Evolutionary conservation across 2,797 vertebrate genomes (phyloP), one percentile per base, ranked within the genome.

Genomic region (Trichosurus vulpecula): DNA sequence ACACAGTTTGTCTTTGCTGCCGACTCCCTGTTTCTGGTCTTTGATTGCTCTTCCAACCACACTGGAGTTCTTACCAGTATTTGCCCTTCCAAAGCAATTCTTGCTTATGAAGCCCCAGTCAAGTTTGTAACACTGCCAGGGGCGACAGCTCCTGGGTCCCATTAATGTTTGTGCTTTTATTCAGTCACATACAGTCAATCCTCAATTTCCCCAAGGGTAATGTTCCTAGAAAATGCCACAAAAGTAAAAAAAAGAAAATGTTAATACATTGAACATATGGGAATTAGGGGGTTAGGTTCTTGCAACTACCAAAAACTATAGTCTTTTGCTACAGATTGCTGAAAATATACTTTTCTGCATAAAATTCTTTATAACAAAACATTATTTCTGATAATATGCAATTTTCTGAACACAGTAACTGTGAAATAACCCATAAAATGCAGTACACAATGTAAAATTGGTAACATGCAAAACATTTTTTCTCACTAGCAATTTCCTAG

Each of bases 1-100:
- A 0, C 57, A 98, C 97, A 98, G 97, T 97, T 98, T 98, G 97
- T 96, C 97, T 98, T 97, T 98, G 91, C 91, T 96, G 61, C 91
- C 91, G 96, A 96, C 95, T 96, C 97, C 96, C 96, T 95, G 97
- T 93, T 81, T 92, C 96, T 92, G 96, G 90, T 92, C 97, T 93
- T 92, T 94, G 94, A 92, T 95, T 57, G 81, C 61, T 52, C 53
- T 89, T 96, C 93, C 98, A 98, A 93, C 74, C 93, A 97, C 47
- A 4, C 91, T 91, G 93, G 58, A 96, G 96, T 95, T 94, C 52
- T 93, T 94, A 89, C 74, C 97, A 97, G 10, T 51, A 35, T 96
- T 98, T 95, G 61, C 96, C 54, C 66, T 98, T 97, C 96, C 92
- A 98, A 97, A 90, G 97, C 90, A 96, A 97, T 96, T 54, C 61